phyloP scores from a whole-genome alignment of 35 echinoderm and acorn worm species.

The Anneissia japonica region DNA sequence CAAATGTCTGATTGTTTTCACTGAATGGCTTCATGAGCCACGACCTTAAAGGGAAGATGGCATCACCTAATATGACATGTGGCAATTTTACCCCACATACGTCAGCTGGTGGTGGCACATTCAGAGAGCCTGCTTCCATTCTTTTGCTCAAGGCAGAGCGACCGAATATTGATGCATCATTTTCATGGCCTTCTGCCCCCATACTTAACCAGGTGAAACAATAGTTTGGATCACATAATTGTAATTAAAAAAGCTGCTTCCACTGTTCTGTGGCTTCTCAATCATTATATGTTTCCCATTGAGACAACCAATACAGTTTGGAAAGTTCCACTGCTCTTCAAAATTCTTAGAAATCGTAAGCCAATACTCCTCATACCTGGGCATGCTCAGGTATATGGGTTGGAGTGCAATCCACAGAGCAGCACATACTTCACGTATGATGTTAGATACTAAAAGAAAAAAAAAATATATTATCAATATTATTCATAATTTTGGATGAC shows the following conservation, averaged over 20 bases:
- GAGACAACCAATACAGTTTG: constrained; percentile 37
- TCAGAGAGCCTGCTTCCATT: background rate
- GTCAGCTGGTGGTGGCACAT: background rate
- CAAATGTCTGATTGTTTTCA: background rate
- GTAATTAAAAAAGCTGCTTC: constrained; percentile 39
- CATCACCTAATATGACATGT: background rate
- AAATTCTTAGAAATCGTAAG: constrained; percentile 19
- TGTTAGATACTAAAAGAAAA: background rate
- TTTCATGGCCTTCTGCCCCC: background rate
- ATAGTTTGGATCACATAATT: constrained; percentile 8
- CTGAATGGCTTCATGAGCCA: constrained; percentile 5
- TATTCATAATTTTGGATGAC: too few species aligned
- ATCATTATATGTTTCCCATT: constrained; percentile 54
- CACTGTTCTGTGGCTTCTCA: constrained; percentile 18
- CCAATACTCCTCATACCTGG: constrained; percentile 25
- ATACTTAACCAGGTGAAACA: background rate
- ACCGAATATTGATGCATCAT: background rate
- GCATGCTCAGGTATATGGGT: background rate
- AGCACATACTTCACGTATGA: background rate
- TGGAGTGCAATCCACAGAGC: background rate
- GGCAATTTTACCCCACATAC: background rate
- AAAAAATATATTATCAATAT: too few species aligned
- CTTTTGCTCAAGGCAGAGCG: too few species aligned
- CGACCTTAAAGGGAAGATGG: background rate
- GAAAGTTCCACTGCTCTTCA: constrained; percentile 40